Evolutionary conservation across 2,888 invertebrate species (phyloP).

Genomic region (Tuta absoluta): DNA sequence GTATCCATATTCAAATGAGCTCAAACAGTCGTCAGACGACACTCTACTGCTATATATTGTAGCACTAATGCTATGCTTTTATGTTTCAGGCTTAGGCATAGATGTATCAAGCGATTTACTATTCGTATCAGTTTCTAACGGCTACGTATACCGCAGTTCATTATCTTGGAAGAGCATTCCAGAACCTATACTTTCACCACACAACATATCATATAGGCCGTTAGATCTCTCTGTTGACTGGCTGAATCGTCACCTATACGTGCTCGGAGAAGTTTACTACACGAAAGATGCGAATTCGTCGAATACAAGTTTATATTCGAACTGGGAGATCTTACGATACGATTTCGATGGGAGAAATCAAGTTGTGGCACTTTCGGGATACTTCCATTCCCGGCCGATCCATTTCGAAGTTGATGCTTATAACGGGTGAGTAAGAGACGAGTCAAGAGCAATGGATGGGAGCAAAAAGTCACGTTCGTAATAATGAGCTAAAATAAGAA

Average conservation of each 20-base stretch:
- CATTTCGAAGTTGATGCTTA: slow-evolving; percentile 95
- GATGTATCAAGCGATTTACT: slow-evolving; percentile 87
- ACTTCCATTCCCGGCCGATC: slow-evolving; percentile 84
- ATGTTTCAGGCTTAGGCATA: slow-evolving; percentile 85
- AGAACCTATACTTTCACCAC: slow-evolving; percentile 80
- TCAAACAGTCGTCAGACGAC: too few species aligned
- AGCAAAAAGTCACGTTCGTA: too few species aligned
- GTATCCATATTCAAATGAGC: too few species aligned
- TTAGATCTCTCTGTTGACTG: slow-evolving; percentile 91
- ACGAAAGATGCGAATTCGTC: slow-evolving; percentile 55
- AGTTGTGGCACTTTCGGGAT: slow-evolving; percentile 85
- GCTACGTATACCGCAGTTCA: slow-evolving; percentile 82
- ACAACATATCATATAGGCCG: slow-evolving; percentile 83
- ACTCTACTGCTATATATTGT: too few species aligned
- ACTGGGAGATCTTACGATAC: slow-evolving; percentile 89
- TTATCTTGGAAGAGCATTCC: slow-evolving; percentile 68
- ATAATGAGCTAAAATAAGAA: too few species aligned
- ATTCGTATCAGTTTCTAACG: slow-evolving; percentile 88
- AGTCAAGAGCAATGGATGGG: too few species aligned
- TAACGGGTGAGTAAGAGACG: slow-evolving; percentile 89
- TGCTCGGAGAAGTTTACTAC: slow-evolving; percentile 87
- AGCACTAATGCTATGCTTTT: not conserved
- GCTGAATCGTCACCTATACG: slow-evolving; percentile 91
- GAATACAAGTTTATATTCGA: slow-evolving; percentile 54
- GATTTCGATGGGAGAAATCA: slow-evolving; percentile 87